Evolutionary conservation across 2,113 vertebrate genomes (phyloP).

Genomic region (Melanostigma gelatinosum): DNA sequence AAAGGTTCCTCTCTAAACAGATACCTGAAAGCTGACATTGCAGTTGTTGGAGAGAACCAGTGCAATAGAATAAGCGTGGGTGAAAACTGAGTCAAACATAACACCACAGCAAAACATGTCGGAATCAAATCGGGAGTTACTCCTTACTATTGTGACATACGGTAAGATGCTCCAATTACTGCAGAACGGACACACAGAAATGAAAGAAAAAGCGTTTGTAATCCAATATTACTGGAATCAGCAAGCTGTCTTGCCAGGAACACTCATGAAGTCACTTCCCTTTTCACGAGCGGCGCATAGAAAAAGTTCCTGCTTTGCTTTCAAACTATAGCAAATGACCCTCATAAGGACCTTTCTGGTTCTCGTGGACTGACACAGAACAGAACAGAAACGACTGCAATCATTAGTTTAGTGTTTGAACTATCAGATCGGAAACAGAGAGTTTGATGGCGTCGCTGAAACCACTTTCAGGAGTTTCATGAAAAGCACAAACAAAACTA

Average conservation of each 20-base stretch:
- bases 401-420: neutral
- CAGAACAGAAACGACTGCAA: constrained; percentile 33
- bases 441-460: neutral
- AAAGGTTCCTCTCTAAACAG: neutral
- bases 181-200: constrained; percentile 16
- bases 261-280: constrained; percentile 29
- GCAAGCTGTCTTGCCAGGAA: constrained; percentile 28
- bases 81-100: neutral
- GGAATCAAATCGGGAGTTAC: neutral
- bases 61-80: neutral
- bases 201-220: neutral
- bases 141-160: neutral
- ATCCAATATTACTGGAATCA: constrained; percentile 37
- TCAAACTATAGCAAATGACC: neutral
- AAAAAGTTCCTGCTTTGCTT: constrained; percentile 35
- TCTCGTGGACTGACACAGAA: neutral
- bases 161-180: neutral
- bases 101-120: neutral
- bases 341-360: constrained; percentile 14
- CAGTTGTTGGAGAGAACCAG: neutral
- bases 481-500: neutral
- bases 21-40: neutral
- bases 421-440: constrained; percentile 2
- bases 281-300: neutral
- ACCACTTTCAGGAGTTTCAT: neutral